Base-by-base conservation (phyloP, 2,888 invertebrate species). In the Trypoxylon attenuatum region DNA sequence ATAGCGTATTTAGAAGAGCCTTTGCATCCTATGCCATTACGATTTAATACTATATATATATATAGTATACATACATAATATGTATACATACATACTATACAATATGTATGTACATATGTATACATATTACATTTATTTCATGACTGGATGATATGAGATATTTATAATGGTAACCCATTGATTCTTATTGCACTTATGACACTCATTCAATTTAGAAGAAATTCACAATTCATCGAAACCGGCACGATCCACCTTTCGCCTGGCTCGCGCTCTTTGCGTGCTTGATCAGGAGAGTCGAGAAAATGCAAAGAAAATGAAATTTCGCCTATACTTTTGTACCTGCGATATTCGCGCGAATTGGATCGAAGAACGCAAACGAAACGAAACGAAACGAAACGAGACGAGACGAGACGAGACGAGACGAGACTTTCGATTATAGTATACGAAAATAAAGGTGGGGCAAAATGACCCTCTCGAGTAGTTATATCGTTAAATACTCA, bases 151-250 rank as follows among this genome's bases (percentile, higher is more conserved):
- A 79, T 76, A 74, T 74, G 74, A 78, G 69, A 76, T 81, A 81
- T 80, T 79, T 77, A 78, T 77, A 81, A 80, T 82, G 83, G 82
- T 81, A 84, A 84, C 84, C 76, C 72, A 80, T 78, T 64, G 80
- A 80, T 77, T 81, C 76, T 83, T 83, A 84, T 84, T 84, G 84
- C 83, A 84, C 81, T 74, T 80, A 74, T 75, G 73, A 80, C 76
- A 73, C 75, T 75, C 70, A 70, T 71, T 60, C 60, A n/a, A n/a
- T n/a, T n/a, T n/a, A n/a, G n/a, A n/a, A n/a, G n/a, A n/a, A n/a
- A n/a, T n/a, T n/a, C n/a, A n/a, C n/a, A n/a, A n/a, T n/a, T n/a
- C n/a, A n/a, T n/a, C n/a, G n/a, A n/a, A n/a, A n/a, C n/a, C n/a
- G n/a, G n/a, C n/a, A n/a, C n/a, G n/a, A n/a, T n/a, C n/a, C n/a